Base-by-base conservation (phyloP, 2,797 vertebrate species). In the Gymnopithys bicolor region DNA sequence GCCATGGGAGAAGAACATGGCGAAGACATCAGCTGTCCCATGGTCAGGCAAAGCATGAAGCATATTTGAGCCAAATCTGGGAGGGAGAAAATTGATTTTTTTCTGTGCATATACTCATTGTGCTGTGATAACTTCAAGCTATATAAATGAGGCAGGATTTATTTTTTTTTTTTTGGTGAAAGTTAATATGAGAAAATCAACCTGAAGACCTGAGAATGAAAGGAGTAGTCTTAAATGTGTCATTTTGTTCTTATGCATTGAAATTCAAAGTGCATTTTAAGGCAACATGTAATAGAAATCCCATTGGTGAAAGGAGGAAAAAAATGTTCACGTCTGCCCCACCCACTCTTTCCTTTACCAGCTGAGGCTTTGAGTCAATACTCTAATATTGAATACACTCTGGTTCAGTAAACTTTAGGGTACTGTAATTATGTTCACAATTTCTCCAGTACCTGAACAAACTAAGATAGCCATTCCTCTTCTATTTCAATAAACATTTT, bases 401-500 rank as follows among this genome's bases (percentile, higher is more conserved):
- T 70, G 46, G 13, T 41, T 84, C 18, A 15, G 49, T 46, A 82
- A 71, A 84, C 22, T 74, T 78, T 5, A 73, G 52, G 41, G 28
- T 33, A 48, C 66, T 63, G 25, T 22, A 67, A 39, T 93, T 79
- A 73, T 87, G 81, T 90, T 67, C 16, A 51, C 37, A 18, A 17
- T 84, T 86, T 74, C 33, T 21, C 10, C 25, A 39, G 33, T 64
- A 77, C 48, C 32, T 68, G 48, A 80, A 74, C n/a, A 84, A 86
- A 59, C 39, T 22, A 66, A 91, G 32, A 58, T 43, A 82, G 49
- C 67, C 41, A 49, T 66, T 93, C 19, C 41, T 43, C 63, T 90
- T 76, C 33, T 88, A 7, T 48, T 94, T 84, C 55, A 88, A 22
- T 56, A 93, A 96, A 86, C 28, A 52, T 82, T 92, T 82, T 9